Base-by-base conservation (phyloP, 2,888 invertebrate genomes). In the Drosophila phalerata region DNA sequence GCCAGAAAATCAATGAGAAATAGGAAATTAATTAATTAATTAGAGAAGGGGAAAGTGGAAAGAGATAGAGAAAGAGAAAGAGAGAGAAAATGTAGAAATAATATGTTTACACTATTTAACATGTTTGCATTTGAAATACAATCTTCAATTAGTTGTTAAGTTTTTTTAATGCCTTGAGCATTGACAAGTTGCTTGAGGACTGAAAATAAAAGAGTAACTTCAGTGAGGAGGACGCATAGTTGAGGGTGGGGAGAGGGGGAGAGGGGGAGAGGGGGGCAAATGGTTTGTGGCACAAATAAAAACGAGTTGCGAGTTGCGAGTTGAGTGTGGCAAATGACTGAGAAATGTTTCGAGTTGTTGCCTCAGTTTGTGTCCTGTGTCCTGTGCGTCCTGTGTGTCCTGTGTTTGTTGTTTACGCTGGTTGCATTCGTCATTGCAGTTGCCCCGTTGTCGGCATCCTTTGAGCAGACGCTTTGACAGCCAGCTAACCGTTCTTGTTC, bases 391-490 rank as follows among this genome's bases (percentile, higher is more conserved):
- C 28, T 28, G 38, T 51, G 47, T 22, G 64, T 42, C 30, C 30
- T 45, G 60, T 56, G 69, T 52, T 79, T 63, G 60, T 71, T 70
- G 52, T 51, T 81, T 40, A 75, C 79, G 79, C 82, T 79, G 56
- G 65, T 51, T 79, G 79, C 73, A 73, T 65, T 73, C 79, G 61
- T 77, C 77, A 67, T 68, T 60, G 55, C 71, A 49, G 43, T 22
- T 22, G 28, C 8, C 56, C 52, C 69, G 62, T 51, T 71, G 78
- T 48, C 78, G 79, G 82, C 63, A 56, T 73, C 87, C 85, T 89
- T 85, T 85, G 85, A 77, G 69, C 67, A 49, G 67, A 17, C 69
- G 73, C 89, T 81, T 87, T 87, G 85, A 87, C 85, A 73, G 80
- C 69, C 58, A 67, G 62, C 70, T 66, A 69, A 53, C 69, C 61